Percentiles rank a stretch among this genome's conserved stretches.
phyloP scores from a whole-genome alignment of 2,888 invertebrate species.

The Apamea sordens region DNA sequence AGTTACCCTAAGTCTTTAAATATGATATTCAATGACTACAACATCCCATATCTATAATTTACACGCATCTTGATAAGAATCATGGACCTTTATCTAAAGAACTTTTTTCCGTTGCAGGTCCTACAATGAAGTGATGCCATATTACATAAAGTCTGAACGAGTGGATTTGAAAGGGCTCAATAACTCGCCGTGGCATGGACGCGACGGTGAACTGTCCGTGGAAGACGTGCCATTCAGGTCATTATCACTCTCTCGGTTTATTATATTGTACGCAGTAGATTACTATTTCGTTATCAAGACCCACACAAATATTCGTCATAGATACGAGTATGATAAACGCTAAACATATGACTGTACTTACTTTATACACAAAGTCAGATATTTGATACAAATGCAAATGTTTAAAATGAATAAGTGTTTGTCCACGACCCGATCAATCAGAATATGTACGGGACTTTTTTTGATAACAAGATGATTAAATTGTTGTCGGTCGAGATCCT shows the following conservation, averaged over 20 bases:
- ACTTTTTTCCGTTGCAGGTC: slow-evolving; percentile 82
- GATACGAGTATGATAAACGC: slow-evolving; percentile 22
- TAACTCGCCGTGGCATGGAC: slow-evolving; percentile 90
- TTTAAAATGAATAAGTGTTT: slow-evolving; percentile 4
- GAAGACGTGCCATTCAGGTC: slow-evolving; percentile 91
- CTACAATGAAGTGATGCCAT: slow-evolving; percentile 90
- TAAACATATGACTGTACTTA: slow-evolving; percentile 17
- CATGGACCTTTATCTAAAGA: slow-evolving; percentile 2
- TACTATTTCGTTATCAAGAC: background rate
- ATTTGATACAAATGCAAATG: no score
- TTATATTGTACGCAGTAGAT: slow-evolving; percentile 18
- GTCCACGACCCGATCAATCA: slow-evolving; percentile 8
- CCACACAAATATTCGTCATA: slow-evolving; percentile 18
- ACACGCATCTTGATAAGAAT: background rate
- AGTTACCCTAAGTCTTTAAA: background rate
- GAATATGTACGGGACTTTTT: background rate
- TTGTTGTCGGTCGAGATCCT: background rate
- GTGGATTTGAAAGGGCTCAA: slow-evolving; percentile 85
- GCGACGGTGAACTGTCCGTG: slow-evolving; percentile 91
- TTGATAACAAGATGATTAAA: slow-evolving; percentile 7
- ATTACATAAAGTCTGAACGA: slow-evolving; percentile 91
- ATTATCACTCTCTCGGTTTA: slow-evolving; percentile 6
- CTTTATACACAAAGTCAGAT: no score
- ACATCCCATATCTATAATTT: background rate
- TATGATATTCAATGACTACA: background rate